Base-by-base conservation (phyloP, 1,140 invertebrate species). In the Reticulitermes speratus region DNA sequence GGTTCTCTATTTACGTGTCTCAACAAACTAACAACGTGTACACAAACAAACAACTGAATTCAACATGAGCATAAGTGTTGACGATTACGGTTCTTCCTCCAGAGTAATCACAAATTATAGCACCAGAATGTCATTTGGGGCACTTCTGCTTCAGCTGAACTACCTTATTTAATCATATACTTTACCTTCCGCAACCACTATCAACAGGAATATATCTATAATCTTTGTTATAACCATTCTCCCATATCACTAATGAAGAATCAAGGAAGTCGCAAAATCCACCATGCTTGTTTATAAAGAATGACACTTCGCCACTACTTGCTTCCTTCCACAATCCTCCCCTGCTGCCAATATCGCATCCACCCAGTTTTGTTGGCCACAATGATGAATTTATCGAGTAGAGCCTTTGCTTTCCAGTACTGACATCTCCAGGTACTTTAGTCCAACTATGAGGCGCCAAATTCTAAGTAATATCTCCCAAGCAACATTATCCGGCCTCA, bases 191-290 rank as follows among this genome's bases (percentile, higher is more conserved):
- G 85, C 38, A 30, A 85, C 44, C 44, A 85, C 85, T 44, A 85
- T 81, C 23, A 85, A 32, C n/a, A 85, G 32, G 32, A 48, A 85
- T 85, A 85, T 69, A 75, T 85, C 65, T n/a, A 85, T 32, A 38
- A 85, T 85, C 85, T 75, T 85, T 59, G 30, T 85, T 32, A 85
- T 85, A 85, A 85, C 32, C 85, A 85, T 85, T 69, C 85, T 85
- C 65, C 85, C 85, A 85, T 85, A 85, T 85, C 75, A 85, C 21
- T 84, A 38, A 81, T 8, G 16, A 85, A 85, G 55, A 38, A 11
- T 6, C 12, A 75, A 25, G 25, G 44, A 81, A 84, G n/a, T 19
- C n/a, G 52, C 45, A 84, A 59, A 59, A 52, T 6, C 38, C 82
- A 83, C 52, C 30, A 52, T 52, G n/a, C 25, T 52, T 84, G 52